Evolutionary conservation across 2,113 vertebrate genomes (phyloP), one percentile per base, ranked within the genome.

Genomic region (Turnix velox): DNA sequence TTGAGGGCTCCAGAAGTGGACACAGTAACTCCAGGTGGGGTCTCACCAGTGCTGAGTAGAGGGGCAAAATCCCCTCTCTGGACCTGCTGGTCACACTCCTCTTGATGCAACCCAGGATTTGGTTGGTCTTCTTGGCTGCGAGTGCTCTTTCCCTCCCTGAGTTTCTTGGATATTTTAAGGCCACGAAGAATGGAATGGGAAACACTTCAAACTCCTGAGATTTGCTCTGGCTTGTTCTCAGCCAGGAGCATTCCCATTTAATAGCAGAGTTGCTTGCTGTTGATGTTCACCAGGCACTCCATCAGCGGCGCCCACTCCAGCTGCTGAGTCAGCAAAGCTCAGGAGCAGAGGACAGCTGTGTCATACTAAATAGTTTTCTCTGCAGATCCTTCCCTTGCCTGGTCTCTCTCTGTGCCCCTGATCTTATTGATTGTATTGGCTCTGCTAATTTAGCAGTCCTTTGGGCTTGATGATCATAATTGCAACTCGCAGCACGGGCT

Each of bases 371-470:
- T 3, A 96, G 94, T 96, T 97, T 95, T 93, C 73, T 90, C 95
- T 96, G 87, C 90, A 96, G 87, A 95, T 78, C 79, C 45, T 80
- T 94, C 52, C 67, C 88, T 89, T 75, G 49, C 91, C 14, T 75
- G 92, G 54, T 49, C 88, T 92, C 88, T 92, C 92, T 97, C 95
- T 95, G 91, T 27, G 68, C 62, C 81, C 86, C 87, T 93, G 95
- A 97, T 96, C 81, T 55, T 82, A 97, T 96, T 25, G 97, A 97
- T 96, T 94, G 90, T 83, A 96, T 97, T 90, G 95, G 86, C 93
- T 96, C 86, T 96, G 95, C 96, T 97, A 97, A 97, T 97, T 97
- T 97, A 96, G 95, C 96, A 96, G 92, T 96, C 96, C 95, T 97
- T 74, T 94, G 90, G 89, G 95, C 96, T 97, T 97, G 95, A 94